phyloP scores from a whole-genome alignment of 1,140 invertebrate species.

The Lordiphosa stackelbergi region DNA sequence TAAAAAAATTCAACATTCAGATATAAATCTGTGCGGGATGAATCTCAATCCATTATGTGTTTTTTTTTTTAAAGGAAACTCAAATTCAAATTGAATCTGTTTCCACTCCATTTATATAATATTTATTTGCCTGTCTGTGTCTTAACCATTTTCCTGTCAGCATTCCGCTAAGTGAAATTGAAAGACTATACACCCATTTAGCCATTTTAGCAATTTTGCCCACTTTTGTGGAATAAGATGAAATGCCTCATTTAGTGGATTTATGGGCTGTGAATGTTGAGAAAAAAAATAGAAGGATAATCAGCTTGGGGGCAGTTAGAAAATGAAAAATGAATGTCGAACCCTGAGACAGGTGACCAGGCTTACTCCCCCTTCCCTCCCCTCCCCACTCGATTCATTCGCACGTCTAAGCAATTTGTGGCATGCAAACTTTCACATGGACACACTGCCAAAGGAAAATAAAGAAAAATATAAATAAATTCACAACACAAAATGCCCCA shows the following conservation, averaged over 20 bases:
- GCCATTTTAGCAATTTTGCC: not conserved
- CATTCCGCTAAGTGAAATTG: slow-evolving; percentile 1
- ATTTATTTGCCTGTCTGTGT: too few relatives aligned
- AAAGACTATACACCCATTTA: not conserved
- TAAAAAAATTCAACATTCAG: too few relatives aligned
- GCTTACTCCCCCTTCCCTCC: not conserved
- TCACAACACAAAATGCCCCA: slow-evolving; percentile 42
- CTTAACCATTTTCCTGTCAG: too few relatives aligned
- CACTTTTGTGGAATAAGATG: slow-evolving; percentile 33
- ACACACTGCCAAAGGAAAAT: slow-evolving; percentile 47
- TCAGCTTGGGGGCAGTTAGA: slow-evolving; percentile 32
- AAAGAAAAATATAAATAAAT: slow-evolving; percentile 41
- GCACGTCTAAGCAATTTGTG: slow-evolving; percentile 62
- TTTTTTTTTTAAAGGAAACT: too few relatives aligned
- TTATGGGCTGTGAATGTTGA: slow-evolving; percentile 64
- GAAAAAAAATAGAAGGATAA: slow-evolving; percentile 28
- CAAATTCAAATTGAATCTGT: too few relatives aligned
- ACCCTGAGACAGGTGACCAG: slow-evolving; percentile 43
- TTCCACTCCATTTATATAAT: too few relatives aligned
- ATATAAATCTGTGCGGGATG: too few relatives aligned
- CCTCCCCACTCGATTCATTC: slow-evolving; percentile 24
- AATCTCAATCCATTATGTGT: too few relatives aligned
- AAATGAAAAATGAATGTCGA: slow-evolving; percentile 45
- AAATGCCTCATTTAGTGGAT: slow-evolving; percentile 63
- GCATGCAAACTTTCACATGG: slow-evolving; percentile 71